Evolutionary conservation across 2,888 invertebrate species (phyloP), one percentile per base, ranked within the genome.

Genomic region (Idaea straminata): DNA sequence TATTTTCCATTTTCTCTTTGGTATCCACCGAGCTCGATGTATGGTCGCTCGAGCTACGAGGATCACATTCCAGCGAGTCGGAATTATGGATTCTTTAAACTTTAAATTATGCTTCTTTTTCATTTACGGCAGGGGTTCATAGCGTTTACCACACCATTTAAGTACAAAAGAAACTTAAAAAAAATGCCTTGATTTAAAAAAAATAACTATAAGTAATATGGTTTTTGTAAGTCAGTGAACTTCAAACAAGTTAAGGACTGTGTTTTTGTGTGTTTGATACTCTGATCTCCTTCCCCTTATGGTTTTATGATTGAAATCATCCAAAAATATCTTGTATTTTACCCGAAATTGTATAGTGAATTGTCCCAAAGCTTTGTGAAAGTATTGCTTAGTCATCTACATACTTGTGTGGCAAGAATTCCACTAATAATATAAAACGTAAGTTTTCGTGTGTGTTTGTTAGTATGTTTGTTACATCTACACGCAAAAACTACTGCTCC

Each of bases 181-280:
- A n/a, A n/a, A n/a, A n/a, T n/a, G n/a, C n/a, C n/a, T n/a, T 25
- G 25, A 3, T 25, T 25, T 25, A 25, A 25, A 7, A 7, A 5
- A 36, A 7, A 7, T 36, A 36, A 36, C 10, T 36, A 36, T 57
- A 35, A 63, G 35, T 1, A 0, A n/a, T n/a, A n/a, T n/a, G n/a
- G 25, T 10, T 15, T 36, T n/a, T 38, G 25, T 16, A 5, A 38
- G 57, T 35, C 60, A 60, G 62, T 68, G 61, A 57, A 62, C 57
- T 34, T 16, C 34, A 57, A 63, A 62, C 64, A 15, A 59, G 59
- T 63, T 64, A 59, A 63, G 63, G 67, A 64, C 64, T 67, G 67
- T 67, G 62, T 65, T 63, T 63, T 69, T 5, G 57, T 63, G 61
- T 69, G 61, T 65, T 62, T 66, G 47, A 47, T 47, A 47, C 47